phyloP scores from a whole-genome alignment of 1,140 invertebrate species.

The Muscidifurax raptorellus region DNA sequence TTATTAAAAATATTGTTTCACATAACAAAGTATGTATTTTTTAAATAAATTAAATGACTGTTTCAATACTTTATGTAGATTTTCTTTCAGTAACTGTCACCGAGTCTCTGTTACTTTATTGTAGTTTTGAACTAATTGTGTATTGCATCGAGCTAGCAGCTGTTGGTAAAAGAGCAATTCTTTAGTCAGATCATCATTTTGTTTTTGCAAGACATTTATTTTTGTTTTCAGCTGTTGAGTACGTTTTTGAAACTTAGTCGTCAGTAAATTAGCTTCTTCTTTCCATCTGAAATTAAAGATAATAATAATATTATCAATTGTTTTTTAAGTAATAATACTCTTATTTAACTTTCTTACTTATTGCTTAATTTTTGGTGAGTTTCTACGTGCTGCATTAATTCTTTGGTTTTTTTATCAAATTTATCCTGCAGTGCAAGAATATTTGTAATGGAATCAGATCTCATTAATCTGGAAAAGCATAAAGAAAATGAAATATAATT shows the following conservation, averaged over 20 bases:
- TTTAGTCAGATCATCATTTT: constrained; percentile 76
- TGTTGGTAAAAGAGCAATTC: constrained; percentile 74
- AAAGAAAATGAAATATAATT: neutral
- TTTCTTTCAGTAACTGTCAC: constrained; percentile 48
- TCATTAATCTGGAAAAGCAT: constrained; percentile 29
- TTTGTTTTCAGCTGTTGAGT: constrained; percentile 71
- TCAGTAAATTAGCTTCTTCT: constrained; percentile 80
- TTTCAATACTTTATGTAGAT: constrained; percentile 40
- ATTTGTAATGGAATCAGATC: constrained; percentile 40
- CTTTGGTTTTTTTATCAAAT: constrained; percentile 68
- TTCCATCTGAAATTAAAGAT: constrained; percentile 75
- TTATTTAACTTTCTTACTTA: constrained; percentile 62
- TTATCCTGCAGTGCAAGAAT: constrained; percentile 69
- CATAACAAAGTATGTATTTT: constrained; percentile 51
- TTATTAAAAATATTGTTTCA: constrained; percentile 46
- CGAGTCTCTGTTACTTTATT: constrained; percentile 23
- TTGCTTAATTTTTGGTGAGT: constrained; percentile 71
- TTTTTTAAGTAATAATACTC: constrained; percentile 56
- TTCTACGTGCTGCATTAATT: constrained; percentile 72
- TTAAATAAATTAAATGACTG: constrained; percentile 49
- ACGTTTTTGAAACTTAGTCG: constrained; percentile 78
- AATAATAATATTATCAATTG: constrained; percentile 38
- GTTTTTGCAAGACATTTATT: constrained; percentile 70
- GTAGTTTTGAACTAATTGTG: constrained; percentile 61
- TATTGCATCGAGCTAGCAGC: constrained; percentile 68